Evolutionary conservation across 2,797 vertebrate genomes (phyloP).

Genomic region (Pantherophis vulpinus): DNA sequence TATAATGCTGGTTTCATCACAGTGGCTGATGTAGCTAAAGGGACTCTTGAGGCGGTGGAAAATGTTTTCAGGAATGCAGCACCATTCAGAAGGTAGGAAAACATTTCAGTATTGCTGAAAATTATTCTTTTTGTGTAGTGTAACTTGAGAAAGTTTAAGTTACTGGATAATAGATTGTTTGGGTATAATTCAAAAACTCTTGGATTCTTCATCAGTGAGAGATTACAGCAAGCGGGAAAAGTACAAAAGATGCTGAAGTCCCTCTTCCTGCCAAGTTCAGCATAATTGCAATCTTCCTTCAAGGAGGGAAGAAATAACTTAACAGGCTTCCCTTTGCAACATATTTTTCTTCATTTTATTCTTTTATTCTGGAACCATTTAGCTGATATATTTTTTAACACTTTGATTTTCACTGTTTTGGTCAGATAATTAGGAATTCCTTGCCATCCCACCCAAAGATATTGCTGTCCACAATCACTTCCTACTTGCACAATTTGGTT

Average conservation of each 20-base stretch:
- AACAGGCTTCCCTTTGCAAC: background rate
- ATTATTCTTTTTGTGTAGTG: background rate
- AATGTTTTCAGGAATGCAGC: constrained; percentile 84
- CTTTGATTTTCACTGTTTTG: background rate
- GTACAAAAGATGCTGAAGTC: background rate
- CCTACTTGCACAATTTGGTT: background rate
- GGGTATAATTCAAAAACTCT: background rate
- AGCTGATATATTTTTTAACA: background rate
- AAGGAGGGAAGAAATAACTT: background rate
- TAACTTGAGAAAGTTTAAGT: background rate
- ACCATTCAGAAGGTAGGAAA: constrained; percentile 91
- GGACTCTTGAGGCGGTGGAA: constrained; percentile 78
- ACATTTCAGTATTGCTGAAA: background rate
- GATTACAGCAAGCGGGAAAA: background rate
- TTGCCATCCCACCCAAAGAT: background rate
- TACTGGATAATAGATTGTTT: background rate
- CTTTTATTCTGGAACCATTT: background rate
- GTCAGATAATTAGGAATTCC: background rate
- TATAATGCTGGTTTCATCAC: constrained; percentile 86
- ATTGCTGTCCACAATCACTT: background rate
- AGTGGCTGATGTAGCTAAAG: constrained; percentile 87
- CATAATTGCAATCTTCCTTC: background rate
- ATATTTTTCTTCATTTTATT: background rate
- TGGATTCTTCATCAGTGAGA: background rate
- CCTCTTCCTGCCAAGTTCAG: background rate